These are phyloP conservation scores for Mylabris sibirica DNA, from an alignment of 2,888 invertebrate species.

Conservation along the genomic window DNA sequence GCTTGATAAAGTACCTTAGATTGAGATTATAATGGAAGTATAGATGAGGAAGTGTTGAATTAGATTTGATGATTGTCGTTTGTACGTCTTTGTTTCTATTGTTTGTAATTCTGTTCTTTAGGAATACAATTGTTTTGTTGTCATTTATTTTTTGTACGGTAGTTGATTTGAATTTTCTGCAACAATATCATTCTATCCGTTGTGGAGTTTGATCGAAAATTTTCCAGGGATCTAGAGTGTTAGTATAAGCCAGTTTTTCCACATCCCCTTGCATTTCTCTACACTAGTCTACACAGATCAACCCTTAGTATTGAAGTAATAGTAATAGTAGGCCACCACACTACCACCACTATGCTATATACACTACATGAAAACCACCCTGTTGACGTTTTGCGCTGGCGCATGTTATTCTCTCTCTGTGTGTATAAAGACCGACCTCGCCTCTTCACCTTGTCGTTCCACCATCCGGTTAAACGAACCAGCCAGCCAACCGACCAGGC, in stretches of 20 bases:
- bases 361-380: conserved; percentile 8
- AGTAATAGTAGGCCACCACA: conserved; percentile 2
- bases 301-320: background rate
- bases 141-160: no score
- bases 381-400: conserved; percentile 13
- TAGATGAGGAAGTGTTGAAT: background rate
- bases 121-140: background rate
- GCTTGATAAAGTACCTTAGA: background rate
- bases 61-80: background rate
- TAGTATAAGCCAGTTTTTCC: background rate
- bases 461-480: conserved; percentile 27
- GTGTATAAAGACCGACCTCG: conserved; percentile 52
- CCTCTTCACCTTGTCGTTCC: conserved; percentile 49
- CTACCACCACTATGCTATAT: background rate
- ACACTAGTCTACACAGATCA: no score
- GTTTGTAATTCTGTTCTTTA: background rate
- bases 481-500: conserved; percentile 22
- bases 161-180: background rate
- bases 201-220: background rate
- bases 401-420: conserved; percentile 1
- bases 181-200: background rate
- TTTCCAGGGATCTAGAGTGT: conserved; percentile 6
- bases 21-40: background rate
- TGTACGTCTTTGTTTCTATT: background rate
- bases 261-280: background rate